Evolutionary conservation across 1,140 invertebrate species (phyloP).

Genomic region (Zaprionus vittiger): DNA sequence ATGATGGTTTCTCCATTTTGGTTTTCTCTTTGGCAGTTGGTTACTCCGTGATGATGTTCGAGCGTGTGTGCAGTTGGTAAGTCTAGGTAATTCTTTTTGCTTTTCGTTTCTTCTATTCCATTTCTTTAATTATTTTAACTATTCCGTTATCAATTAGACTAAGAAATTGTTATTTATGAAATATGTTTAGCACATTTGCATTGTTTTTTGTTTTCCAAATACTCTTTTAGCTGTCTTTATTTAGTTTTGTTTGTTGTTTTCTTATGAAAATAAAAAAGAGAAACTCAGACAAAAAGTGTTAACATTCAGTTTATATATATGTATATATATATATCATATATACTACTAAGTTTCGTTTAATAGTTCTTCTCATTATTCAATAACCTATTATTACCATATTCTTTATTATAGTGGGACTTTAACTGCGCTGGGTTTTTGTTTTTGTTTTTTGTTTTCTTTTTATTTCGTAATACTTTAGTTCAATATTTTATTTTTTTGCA

Average conservation of each 20-base stretch:
- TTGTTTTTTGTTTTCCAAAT: conserved; percentile 45
- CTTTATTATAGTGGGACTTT: conserved; percentile 45
- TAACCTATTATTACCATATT: conserved; percentile 52
- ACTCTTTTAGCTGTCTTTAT: conserved; percentile 38
- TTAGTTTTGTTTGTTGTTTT: conserved; percentile 42
- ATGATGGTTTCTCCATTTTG: conserved; percentile 18
- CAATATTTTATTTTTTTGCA: conserved; percentile 40
- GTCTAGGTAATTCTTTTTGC: conserved; percentile 26
- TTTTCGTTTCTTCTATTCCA: conserved; percentile 14
- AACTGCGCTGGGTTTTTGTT: conserved; percentile 74
- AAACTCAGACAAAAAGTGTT: conserved; percentile 68
- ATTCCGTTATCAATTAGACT: conserved; percentile 65
- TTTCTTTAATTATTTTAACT: conserved; percentile 17
- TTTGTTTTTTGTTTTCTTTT: conserved; percentile 30
- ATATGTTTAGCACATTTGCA: conserved; percentile 43
- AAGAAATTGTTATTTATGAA: conserved; percentile 46
- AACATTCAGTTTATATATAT: conserved; percentile 58
- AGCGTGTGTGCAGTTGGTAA: conserved; percentile 47
- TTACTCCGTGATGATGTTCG: conserved; percentile 62
- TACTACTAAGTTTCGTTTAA: conserved; percentile 56
- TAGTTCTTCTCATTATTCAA: conserved; percentile 30
- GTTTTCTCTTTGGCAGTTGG: conserved; percentile 69
- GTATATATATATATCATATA: conserved; percentile 26
- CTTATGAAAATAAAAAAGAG: conserved; percentile 69
- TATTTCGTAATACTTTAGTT: conserved; percentile 61